These are phyloP conservation scores for Melipona quadrifasciata DNA, from an alignment of 1,140 invertebrate genomes.

Conservation along the genomic window DNA sequence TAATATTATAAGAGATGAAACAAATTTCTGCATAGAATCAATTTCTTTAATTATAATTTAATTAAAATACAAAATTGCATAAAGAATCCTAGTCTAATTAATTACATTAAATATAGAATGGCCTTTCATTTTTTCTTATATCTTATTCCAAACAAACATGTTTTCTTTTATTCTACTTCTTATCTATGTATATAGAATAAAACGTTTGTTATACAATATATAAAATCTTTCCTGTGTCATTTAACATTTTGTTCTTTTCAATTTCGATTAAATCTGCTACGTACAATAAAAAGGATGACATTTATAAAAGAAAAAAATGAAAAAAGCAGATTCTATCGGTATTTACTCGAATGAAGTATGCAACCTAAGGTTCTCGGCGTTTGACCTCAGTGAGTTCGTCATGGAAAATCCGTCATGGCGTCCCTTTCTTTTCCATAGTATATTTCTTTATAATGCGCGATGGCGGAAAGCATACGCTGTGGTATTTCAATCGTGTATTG, in stretches of 20 bases:
- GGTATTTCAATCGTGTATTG: conserved; percentile 61
- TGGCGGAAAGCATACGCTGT: conserved; percentile 52
- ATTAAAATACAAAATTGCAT: too few species aligned
- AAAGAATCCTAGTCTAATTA: too few species aligned
- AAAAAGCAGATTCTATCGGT: background rate
- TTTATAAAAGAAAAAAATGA: background rate
- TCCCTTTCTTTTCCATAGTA: conserved; percentile 56
- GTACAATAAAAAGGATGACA: background rate
- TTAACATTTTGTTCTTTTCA: background rate
- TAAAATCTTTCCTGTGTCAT: background rate
- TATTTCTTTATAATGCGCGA: conserved; percentile 59
- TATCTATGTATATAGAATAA: too few species aligned
- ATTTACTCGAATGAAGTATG: background rate
- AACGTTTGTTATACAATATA: too few species aligned
- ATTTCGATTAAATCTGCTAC: too few species aligned
- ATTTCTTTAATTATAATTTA: too few species aligned
- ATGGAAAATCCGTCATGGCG: conserved; percentile 53
- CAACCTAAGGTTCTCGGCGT: conserved; percentile 28
- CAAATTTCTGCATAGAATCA: too few species aligned
- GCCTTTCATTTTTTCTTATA: too few species aligned
- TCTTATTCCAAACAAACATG: too few species aligned
- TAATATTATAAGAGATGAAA: too few species aligned
- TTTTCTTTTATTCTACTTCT: too few species aligned
- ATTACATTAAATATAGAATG: too few species aligned
- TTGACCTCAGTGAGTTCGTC: conserved; percentile 50